phyloP scores from a whole-genome alignment of 2,797 vertebrate species.

The Apogon talboti region DNA sequence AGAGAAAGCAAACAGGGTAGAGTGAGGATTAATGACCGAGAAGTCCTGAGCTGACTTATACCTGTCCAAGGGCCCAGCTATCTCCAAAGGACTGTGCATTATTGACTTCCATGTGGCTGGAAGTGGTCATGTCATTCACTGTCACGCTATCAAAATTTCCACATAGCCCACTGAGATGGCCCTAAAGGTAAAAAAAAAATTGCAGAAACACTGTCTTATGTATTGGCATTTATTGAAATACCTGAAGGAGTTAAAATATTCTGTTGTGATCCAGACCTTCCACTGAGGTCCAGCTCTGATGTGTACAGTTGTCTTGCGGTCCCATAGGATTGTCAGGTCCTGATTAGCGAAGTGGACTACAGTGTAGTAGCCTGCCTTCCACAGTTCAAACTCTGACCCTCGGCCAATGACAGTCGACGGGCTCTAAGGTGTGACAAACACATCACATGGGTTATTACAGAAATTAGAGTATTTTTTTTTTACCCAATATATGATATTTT shows the following conservation, averaged over 20 bases:
- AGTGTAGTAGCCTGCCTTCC: conserved; percentile 94
- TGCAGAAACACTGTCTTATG: neutral
- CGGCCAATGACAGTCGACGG: conserved; percentile 84
- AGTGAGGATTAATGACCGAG: conserved; percentile 29
- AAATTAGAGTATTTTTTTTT: neutral
- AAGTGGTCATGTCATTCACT: conserved; percentile 97
- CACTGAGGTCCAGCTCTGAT: conserved; percentile 94
- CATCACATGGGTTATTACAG: neutral
- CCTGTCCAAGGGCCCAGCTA: conserved; percentile 97
- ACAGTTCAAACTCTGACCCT: conserved; percentile 90
- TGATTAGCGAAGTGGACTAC: conserved; percentile 92
- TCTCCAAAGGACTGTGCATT: conserved; percentile 97
- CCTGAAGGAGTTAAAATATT: neutral
- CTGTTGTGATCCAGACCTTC: conserved; percentile 86
- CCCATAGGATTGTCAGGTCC: conserved; percentile 96
- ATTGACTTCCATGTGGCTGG: conserved; percentile 96
- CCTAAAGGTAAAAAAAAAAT: conserved; percentile 40
- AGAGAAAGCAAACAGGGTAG: conserved; percentile 36
- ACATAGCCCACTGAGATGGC: conserved; percentile 90
- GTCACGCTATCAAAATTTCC: conserved; percentile 98
- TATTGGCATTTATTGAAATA: conserved; percentile 3
- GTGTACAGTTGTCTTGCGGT: conserved; percentile 95
- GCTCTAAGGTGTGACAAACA: conserved; percentile 69
- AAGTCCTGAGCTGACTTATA: conserved; percentile 64
- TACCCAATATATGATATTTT: neutral